Evolutionary conservation across 2,113 vertebrate genomes (phyloP).

Genomic region (Pungitius pungitius): DNA sequence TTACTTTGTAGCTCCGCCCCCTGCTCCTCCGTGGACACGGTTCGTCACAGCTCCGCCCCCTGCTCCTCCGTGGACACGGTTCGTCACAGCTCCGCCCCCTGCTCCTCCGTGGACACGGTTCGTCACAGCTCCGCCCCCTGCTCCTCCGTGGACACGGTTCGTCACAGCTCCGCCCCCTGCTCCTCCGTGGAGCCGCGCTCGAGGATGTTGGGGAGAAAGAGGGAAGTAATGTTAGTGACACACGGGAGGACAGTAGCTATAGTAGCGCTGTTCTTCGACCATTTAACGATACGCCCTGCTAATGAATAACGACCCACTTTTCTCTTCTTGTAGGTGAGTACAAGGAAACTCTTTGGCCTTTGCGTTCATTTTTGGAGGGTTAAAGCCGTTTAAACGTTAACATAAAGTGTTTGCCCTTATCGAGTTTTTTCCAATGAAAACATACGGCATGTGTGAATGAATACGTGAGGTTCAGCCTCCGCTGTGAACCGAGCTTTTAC

Average conservation of each 20-base stretch:
- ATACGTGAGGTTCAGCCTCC: accelerated
- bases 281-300: neutral
- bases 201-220: constrained; percentile 61
- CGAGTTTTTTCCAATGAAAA: constrained; percentile 19
- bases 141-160: constrained; percentile 52
- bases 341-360: neutral
- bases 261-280: constrained; percentile 9
- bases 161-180: constrained; percentile 36
- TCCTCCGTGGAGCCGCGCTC: constrained; percentile 28
- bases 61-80: no score
- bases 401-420: neutral
- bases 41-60: no score
- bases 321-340: constrained; percentile 61
- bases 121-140: constrained; percentile 57
- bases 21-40: no score
- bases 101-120: neutral
- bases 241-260: constrained; percentile 5
- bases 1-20: no score
- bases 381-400: constrained; percentile 7
- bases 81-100: neutral
- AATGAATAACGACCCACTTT: constrained; percentile 24
- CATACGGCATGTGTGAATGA: neutral
- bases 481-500: neutral
- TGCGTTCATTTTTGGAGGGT: neutral
- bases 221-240: constrained; percentile 59